Base-by-base conservation (phyloP, 1,140 invertebrate genomes). In the Thaumetopoea pityocampa region DNA sequence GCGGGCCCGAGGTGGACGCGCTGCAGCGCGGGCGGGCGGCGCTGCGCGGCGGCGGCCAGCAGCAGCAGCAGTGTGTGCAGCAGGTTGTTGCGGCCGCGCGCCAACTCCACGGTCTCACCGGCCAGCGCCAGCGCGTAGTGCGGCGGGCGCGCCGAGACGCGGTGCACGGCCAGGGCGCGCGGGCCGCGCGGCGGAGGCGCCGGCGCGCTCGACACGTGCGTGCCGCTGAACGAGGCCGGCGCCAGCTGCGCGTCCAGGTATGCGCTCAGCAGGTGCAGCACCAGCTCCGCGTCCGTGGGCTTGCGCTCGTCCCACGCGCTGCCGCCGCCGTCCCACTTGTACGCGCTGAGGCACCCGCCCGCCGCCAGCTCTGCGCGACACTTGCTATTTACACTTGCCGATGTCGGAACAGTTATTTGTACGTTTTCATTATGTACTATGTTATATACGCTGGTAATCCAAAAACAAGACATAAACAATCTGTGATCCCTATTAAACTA, bases 321-420 rank as follows among this genome's bases (percentile, higher is more conserved):
- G 6, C 90, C 89, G 16, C 93, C 93, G 44, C 88, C 83, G 80
- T 92, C 91, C 93, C 94, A 95, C 35, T 88, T 88, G 67, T 91
- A 95, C 30, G 90, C 90, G 63, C 91, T 91, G 86, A 95, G 91
- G 55, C 92, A 93, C 14, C 92, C 92, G 50, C 92, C 91, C 52
- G 86, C 89, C 1, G 91, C 89, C 15, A 95, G 79, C 51, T 92
- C 90, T 43, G 40, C 9, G n/a, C 3, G 6, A 12, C n/a, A n/a
- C n/a, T n/a, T n/a, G n/a, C n/a, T n/a, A n/a, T n/a, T n/a, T n/a
- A n/a, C n/a, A n/a, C n/a, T n/a, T n/a, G n/a, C n/a, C n/a, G n/a
- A n/a, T n/a, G n/a, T n/a, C n/a, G n/a, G n/a, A n/a, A n/a, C n/a
- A n/a, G n/a, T n/a, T n/a, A n/a, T n/a, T n/a, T n/a, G n/a, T n/a